Conservation (phyloP, 2,113 vertebrate genomes). For the cat (Felis catus) region F.catus_Fca126_mat1.0 CM031414.1:99736501-99737000, state of each 20-base stretch:
- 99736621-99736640: background rate
- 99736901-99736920: background rate
- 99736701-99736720: background rate
- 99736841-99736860: background rate
- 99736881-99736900: background rate
- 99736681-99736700: background rate
- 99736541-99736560: background rate
- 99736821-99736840: background rate
- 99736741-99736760: background rate
- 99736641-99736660: accelerated
- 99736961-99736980: background rate
- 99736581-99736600: background rate
- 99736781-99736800: background rate
- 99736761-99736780: slow-evolving; percentile 11
- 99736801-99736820: background rate
- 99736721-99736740: background rate
- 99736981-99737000: background rate
- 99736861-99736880: background rate
- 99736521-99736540: background rate
- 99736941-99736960: background rate
- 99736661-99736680: background rate
- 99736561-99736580: background rate
- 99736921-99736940: slow-evolving; percentile 3
- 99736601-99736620: background rate
- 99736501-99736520: background rate